A percentile compares a stretch with the other conserved stretches of the same genome.
phyloP scores from a whole-genome alignment of 1,140 invertebrate genomes.

The Bombus turneri region DNA sequence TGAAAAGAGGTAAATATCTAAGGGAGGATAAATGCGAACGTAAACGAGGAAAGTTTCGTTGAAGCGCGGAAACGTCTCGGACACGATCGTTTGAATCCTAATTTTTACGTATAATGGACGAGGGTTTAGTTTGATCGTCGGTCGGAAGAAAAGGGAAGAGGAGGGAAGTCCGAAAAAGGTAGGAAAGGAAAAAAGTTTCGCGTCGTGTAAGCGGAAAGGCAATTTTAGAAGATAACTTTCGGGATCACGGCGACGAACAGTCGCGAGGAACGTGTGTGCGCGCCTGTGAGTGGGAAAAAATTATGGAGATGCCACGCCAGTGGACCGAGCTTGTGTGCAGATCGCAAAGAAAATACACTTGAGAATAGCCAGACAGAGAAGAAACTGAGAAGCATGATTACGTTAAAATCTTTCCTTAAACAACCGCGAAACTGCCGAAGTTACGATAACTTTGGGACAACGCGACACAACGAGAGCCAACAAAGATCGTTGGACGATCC shows the following conservation, averaged over 20 bases:
- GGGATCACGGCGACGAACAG: constrained; percentile 38
- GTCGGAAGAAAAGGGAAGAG: too few relatives aligned
- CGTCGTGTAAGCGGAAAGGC: constrained; percentile 14
- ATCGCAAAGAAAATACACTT: constrained; percentile 43
- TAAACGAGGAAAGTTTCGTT: constrained; percentile 30
- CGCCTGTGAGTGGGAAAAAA: not conserved
- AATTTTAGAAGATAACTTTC: constrained; percentile 37
- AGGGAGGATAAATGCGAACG: not conserved
- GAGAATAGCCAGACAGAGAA: not conserved
- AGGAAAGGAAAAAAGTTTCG: constrained; percentile 1
- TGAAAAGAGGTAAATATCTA: not conserved
- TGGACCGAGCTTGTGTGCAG: constrained; percentile 27
- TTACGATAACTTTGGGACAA: not conserved
- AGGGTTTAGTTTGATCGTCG: constrained; percentile 19
- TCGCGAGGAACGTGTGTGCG: not conserved
- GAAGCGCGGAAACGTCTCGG: not conserved
- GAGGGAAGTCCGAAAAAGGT: not conserved
- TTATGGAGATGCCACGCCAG: not conserved
- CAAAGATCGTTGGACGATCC: not conserved
- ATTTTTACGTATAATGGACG: constrained; percentile 12
- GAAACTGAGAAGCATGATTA: constrained; percentile 48
- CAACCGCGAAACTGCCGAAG: constrained; percentile 48
- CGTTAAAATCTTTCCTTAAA: constrained; percentile 70
- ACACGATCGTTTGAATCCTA: not conserved
- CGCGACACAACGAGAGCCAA: not conserved